These are phyloP conservation scores for Nymphalis urticae DNA, from an alignment of 2,888 invertebrate genomes.

Conservation along the genomic window DNA sequence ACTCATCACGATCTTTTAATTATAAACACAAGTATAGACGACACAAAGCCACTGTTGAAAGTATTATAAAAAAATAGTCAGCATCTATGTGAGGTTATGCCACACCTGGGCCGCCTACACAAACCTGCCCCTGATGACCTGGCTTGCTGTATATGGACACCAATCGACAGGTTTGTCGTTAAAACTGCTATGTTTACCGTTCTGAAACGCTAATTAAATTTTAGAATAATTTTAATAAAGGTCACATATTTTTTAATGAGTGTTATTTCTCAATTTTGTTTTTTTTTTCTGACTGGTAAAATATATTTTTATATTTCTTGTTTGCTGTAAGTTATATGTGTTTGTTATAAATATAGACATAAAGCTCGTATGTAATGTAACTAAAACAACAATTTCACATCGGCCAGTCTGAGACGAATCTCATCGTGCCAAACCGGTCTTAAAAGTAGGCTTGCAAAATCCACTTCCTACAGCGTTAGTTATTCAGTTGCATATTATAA, in stretches of 20 bases:
- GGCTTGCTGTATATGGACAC: slow-evolving; percentile 60
- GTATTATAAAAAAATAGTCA: slow-evolving; percentile 56
- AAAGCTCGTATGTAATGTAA: slow-evolving; percentile 6
- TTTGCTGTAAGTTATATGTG: background rate
- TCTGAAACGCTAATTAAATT: slow-evolving; percentile 7
- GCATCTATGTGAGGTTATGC: slow-evolving; percentile 55
- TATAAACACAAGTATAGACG: slow-evolving; percentile 35
- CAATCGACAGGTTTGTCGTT: slow-evolving; percentile 57
- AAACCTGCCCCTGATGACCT: slow-evolving; percentile 47
- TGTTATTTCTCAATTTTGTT: background rate
- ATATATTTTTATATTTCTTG: background rate
- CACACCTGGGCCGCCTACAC: slow-evolving; percentile 71
- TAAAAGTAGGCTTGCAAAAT: slow-evolving; percentile 74
- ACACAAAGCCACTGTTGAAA: slow-evolving; percentile 21
- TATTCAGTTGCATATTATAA: slow-evolving; percentile 37
- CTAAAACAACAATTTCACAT: slow-evolving; percentile 37
- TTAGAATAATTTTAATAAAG: slow-evolving; percentile 1
- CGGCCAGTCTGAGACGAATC: slow-evolving; percentile 54
- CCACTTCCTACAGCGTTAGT: slow-evolving; percentile 49
- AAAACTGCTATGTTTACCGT: slow-evolving; percentile 23
- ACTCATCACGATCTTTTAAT: slow-evolving; percentile 53
- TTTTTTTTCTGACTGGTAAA: background rate
- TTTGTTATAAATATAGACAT: slow-evolving; percentile 4
- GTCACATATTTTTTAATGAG: background rate
- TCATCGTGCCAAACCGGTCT: slow-evolving; percentile 66